These are phyloP conservation scores for Unio pictorum DNA, from an alignment of 2,888 invertebrate genomes.

Conservation along the genomic window DNA sequence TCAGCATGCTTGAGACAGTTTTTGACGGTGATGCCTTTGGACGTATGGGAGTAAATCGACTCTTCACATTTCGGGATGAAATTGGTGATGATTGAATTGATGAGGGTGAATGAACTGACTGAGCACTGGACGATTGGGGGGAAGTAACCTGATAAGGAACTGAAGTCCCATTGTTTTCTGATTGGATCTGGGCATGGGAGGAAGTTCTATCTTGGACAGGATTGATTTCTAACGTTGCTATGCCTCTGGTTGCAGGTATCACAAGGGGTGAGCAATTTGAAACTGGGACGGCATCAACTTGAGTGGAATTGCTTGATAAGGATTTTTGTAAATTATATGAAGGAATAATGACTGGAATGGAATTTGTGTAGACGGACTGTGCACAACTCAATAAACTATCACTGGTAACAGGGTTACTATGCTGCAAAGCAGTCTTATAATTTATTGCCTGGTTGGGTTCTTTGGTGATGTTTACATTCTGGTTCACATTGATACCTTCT, in stretches of 20 bases:
- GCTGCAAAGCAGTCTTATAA: no score
- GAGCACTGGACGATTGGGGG: background rate
- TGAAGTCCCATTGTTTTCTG: no score
- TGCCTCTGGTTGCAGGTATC: background rate
- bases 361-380: background rate
- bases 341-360: constrained; percentile 21
- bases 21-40: constrained; percentile 56
- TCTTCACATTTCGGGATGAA: constrained; percentile 43
- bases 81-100: constrained; percentile 28
- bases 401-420: no score
- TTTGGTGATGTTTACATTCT: constrained; percentile 4
- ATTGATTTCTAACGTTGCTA: background rate
- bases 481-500: constrained; percentile 13
- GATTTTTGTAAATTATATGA: constrained; percentile 2
- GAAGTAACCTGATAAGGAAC: no score
- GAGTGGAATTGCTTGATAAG: no score
- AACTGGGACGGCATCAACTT: background rate
- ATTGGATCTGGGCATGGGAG: no score
- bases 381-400: no score
- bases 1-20: constrained; percentile 74
- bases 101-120: constrained; percentile 9
- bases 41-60: constrained; percentile 58
- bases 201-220: no score
- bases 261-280: constrained; percentile 2
- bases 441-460: no score